These are phyloP conservation scores for Bradypodion pumilum DNA, from an alignment of 2,797 vertebrate species.

Conservation along the genomic window DNA sequence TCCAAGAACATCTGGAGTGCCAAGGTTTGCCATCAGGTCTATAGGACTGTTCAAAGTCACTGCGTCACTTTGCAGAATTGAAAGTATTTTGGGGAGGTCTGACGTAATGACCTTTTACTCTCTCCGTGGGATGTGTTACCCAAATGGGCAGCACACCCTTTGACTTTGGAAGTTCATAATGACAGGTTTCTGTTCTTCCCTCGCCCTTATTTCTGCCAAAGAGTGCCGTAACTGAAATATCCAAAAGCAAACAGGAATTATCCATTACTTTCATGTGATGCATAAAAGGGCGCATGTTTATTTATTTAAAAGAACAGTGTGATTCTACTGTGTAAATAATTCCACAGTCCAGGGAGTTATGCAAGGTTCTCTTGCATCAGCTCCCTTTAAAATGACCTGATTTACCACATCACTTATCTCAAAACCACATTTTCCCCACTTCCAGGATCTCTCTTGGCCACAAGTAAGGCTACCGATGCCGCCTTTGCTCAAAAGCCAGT, in stretches of 20 bases:
- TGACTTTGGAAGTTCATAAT: slow-evolving; percentile 24
- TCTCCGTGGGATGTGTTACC: background rate
- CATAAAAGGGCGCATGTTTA: background rate
- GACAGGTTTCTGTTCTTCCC: background rate
- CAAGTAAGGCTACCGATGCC: background rate
- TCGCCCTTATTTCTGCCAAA: background rate
- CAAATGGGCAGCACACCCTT: background rate
- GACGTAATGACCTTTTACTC: slow-evolving; percentile 8
- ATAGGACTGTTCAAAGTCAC: background rate
- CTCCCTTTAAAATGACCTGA: slow-evolving; percentile 4
- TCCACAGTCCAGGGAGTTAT: background rate
- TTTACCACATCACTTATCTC: slow-evolving; percentile 4
- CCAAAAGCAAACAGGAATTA: slow-evolving; percentile 5
- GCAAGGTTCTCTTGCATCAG: background rate
- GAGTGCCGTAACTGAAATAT: slow-evolving; percentile 19
- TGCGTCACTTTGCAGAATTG: background rate
- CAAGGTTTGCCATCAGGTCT: no score
- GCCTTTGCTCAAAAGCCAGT: no score
- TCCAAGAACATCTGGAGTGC: no score
- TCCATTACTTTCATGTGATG: background rate
- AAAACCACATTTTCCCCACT: background rate
- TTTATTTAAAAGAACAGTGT: slow-evolving; percentile 21
- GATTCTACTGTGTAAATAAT: slow-evolving; percentile 20
- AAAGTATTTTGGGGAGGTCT: background rate
- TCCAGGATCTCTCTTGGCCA: background rate